Evolutionary conservation across 2,888 invertebrate genomes (phyloP), one percentile per base, ranked within the genome.

Genomic region (Himalopsyche japonica): DNA sequence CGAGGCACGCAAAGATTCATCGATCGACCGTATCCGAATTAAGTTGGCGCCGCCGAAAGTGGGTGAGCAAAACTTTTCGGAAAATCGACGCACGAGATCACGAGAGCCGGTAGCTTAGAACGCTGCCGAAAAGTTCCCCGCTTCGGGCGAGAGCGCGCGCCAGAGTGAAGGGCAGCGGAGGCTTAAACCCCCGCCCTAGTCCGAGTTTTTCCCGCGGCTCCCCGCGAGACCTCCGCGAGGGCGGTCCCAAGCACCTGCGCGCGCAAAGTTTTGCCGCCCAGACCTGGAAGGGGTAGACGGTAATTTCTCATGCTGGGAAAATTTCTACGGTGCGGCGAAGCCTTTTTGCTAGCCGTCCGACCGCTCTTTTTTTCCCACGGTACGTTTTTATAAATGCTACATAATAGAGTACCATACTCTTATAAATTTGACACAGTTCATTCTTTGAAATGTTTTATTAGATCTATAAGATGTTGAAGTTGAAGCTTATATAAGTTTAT

Each of bases 171-270:
- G 86, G 85, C 84, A 82, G 76, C 83, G 81, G 85, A 57, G 76
- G 87, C 85, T 77, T 15, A 20, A 57, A 37, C 84, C 84, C 81
- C 81, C 88, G 87, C 87, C 88, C 47, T 48, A 43, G 43, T 20
- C 34, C 70, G n/a, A 57, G 57, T 20, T 24, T 57, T 57, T 43
- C 32, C 30, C 49, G 57, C 57, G 78, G 76, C 86, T 86, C 84
- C 84, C 87, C 86, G 88, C 90, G 90, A 91, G 90, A 90, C 92
- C 91, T 91, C 82, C 80, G 78, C 81, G 57, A 24, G 80, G 86
- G 86, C 85, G 85, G 85, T 57, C 83, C 82, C 57, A 57, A 24
- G 57, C 57, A 7, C 57, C 83, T 84, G 86, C 87, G 87, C 83
- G 81, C 87, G 86, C 86, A 85, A 24, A 43, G 70, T 32, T 57